Evolutionary conservation across 2,113 vertebrate genomes (phyloP).

Genomic region (Aix galericulata): DNA sequence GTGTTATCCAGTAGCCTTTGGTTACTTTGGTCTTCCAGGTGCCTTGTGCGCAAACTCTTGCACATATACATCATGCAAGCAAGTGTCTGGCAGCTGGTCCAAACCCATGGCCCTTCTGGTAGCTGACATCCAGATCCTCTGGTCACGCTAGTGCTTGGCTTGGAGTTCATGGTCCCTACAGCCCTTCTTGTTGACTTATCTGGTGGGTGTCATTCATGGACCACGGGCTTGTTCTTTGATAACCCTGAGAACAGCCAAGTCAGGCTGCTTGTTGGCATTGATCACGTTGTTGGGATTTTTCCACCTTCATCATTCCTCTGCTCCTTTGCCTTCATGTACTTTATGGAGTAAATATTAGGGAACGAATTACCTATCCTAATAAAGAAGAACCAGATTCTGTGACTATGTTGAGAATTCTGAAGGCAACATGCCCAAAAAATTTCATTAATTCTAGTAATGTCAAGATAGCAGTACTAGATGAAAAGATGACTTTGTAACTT

Average conservation of each 20-base stretch:
- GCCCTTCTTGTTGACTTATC: background rate
- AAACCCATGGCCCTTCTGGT: background rate
- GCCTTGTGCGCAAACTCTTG: background rate
- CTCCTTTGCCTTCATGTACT: background rate
- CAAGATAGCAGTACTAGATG: background rate
- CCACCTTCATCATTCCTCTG: background rate
- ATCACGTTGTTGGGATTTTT: background rate
- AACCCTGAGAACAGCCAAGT: background rate
- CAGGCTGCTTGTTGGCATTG: background rate
- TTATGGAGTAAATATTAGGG: background rate
- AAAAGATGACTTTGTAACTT: background rate
- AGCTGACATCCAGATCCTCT: background rate
- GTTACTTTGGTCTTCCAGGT: background rate
- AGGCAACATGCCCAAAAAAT: background rate
- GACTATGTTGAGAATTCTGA: background rate
- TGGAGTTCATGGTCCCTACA: background rate
- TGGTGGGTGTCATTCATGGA: background rate
- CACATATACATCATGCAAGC: rapidly evolving
- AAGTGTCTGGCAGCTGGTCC: background rate
- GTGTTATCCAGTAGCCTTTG: background rate
- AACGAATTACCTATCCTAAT: background rate
- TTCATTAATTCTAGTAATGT: background rate
- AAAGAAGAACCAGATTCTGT: background rate
- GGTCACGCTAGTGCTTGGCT: background rate
- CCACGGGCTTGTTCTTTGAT: background rate